Base-by-base conservation (phyloP, 2,888 invertebrate genomes). In the Galerucella pusilla region DNA sequence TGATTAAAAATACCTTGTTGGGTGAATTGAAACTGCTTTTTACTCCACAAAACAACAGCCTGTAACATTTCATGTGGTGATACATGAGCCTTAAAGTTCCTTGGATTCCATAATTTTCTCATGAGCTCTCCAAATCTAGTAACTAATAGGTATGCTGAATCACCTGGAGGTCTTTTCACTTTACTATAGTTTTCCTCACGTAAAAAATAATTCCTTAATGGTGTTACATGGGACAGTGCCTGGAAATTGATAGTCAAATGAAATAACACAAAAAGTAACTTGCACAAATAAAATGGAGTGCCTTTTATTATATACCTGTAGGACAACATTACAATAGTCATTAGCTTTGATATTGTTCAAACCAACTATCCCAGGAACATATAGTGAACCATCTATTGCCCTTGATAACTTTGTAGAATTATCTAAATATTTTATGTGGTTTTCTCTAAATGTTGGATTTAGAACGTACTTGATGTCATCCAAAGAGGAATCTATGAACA, bases 1-100 rank as follows among this genome's bases (percentile, higher is more conserved):
- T 28, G 65, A 46, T 52, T 11, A n/a, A 61, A 20, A 87, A 86
- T 85, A 94, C 97, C 98, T 90, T 99, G 99, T 84, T 97, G 94
- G 1, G 98, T 99, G 85, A 99, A 98, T 88, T 99, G 99, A 86
- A 99, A 99, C 80, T 93, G 92, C 86, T 99, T 98, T 87, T 96
- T 95, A 85, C 98, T 97, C 96, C 97, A 97, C 78, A 99, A 89
- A 4, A 99, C 97, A 35, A 98, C 97, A 65, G 99, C 97, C 85
- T 99, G 99, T 35, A 99, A 89, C 99, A 99, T 99, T 90, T 99
- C 99, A 86, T 99, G 99, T 0, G 99, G 99, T 25, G 98, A 98
- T 0, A 99, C 99, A 85, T 99, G 99, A 0, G 99, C 96, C 88
- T 99, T 99, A 86, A 99, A 99, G 84, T 99, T 99, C 59, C 97